phyloP scores from a whole-genome alignment of 2,113 vertebrate species.

The Eudorcas thomsonii region DNA sequence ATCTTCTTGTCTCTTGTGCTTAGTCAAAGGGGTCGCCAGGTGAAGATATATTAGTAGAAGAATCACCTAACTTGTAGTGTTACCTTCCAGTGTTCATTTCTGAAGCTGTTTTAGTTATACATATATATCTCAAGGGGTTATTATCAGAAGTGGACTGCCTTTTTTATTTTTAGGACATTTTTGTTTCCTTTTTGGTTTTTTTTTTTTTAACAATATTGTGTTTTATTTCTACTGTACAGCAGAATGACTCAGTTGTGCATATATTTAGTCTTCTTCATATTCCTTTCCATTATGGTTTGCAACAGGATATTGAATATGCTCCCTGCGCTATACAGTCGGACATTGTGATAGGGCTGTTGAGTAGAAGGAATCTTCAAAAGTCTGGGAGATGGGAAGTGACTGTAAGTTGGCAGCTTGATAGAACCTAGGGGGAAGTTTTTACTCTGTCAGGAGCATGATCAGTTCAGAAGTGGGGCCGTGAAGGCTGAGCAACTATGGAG shows the following conservation, averaged over 20 bases:
- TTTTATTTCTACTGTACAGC: neutral
- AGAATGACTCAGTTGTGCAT: neutral
- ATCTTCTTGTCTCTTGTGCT: neutral
- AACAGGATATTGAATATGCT: neutral
- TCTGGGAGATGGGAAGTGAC: neutral
- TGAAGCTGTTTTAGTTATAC: neutral
- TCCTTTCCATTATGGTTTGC: neutral
- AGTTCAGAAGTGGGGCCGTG: neutral
- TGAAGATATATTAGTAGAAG: neutral
- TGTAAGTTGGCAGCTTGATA: neutral
- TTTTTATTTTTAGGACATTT: neutral
- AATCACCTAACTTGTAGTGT: neutral
- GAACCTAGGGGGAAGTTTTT: neutral
- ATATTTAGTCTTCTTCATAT: neutral
- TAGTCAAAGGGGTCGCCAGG: slow-evolving; percentile 22
- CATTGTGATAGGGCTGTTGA: neutral
- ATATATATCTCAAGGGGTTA: neutral
- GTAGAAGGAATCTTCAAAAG: neutral
- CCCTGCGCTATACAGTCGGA: neutral
- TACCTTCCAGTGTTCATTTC: neutral
- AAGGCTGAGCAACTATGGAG: neutral
- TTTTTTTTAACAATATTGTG: neutral
- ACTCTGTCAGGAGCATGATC: neutral
- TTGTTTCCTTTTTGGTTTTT: neutral
- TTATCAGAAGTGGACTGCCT: neutral